Conservation (phyloP, 2,113 vertebrate species). For the Lutjanus erythropterus region DNA sequence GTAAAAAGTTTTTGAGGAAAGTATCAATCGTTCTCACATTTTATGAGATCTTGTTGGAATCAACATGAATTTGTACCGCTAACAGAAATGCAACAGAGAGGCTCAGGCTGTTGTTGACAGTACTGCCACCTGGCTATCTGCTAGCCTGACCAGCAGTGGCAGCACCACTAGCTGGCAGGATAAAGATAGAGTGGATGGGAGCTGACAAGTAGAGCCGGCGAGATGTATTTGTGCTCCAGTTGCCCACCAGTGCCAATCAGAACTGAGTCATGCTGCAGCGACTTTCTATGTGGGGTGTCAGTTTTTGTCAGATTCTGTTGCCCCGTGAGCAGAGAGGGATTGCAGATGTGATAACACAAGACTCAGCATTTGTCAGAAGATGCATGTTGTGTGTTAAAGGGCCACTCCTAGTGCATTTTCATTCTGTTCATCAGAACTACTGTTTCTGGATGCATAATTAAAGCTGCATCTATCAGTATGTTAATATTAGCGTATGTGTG, state of each 20-base stretch:
- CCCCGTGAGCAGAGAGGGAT: slow-evolving; percentile 17
- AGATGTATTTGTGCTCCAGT: slow-evolving; percentile 45
- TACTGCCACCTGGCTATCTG: slow-evolving; percentile 44
- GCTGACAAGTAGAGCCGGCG: slow-evolving; percentile 56
- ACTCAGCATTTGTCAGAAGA: slow-evolving; percentile 34
- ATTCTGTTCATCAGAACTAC: not conserved
- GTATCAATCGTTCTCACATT: too few relatives aligned
- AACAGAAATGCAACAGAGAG: slow-evolving; percentile 4
- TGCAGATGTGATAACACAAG: slow-evolving; percentile 39
- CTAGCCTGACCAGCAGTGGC: slow-evolving; percentile 49
- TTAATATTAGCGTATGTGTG: too few relatives aligned
- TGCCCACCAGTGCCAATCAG: slow-evolving; percentile 56
- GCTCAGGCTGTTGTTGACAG: slow-evolving; percentile 36
- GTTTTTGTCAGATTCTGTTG: slow-evolving; percentile 48
- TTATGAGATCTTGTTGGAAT: not conserved
- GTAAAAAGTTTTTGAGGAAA: too few relatives aligned
- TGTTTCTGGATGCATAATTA: not conserved
- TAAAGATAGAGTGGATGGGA: slow-evolving; percentile 58
- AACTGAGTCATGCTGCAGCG: slow-evolving; percentile 47
- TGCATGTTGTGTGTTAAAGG: slow-evolving; percentile 16
- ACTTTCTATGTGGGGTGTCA: slow-evolving; percentile 39
- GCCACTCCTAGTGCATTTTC: not conserved
- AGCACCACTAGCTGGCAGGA: slow-evolving; percentile 32
- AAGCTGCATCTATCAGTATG: not conserved
- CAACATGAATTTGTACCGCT: slow-evolving; percentile 16